A percentile compares a stretch with the other conserved stretches of the same genome.
phyloP scores from a whole-genome alignment of 2,888 invertebrate species.

The Syrphus vitripennis region DNA sequence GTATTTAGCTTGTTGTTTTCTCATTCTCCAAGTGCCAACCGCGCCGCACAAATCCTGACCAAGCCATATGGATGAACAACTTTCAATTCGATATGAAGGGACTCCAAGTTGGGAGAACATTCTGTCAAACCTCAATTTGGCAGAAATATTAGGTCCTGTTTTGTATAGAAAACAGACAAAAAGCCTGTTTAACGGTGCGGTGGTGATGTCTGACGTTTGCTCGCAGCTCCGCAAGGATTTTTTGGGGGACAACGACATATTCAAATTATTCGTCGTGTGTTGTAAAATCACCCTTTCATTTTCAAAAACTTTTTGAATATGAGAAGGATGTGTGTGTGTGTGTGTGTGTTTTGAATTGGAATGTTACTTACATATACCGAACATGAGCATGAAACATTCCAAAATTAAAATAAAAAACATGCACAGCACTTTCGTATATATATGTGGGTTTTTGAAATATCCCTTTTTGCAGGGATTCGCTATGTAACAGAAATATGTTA shows the following conservation, averaged over 20 bases:
- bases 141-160: conserved; percentile 28
- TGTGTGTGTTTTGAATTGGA: conserved; percentile 30
- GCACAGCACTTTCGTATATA: conserved; percentile 16
- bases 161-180: conserved; percentile 28
- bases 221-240: conserved; percentile 31
- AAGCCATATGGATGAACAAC: conserved; percentile 68
- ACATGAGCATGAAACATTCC: conserved; percentile 47
- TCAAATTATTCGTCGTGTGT: conserved; percentile 60
- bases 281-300: conserved; percentile 63
- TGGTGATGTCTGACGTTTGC: not conserved
- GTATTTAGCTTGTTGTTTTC: not conserved
- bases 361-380: conserved; percentile 33
- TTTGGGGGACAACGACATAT: conserved; percentile 52
- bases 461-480: conserved; percentile 46
- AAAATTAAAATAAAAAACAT: conserved; percentile 32
- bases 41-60: conserved; percentile 37
- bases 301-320: conserved; percentile 41
- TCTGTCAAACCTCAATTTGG: conserved; percentile 49
- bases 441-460: conserved; percentile 29
- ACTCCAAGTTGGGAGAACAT: conserved; percentile 15
- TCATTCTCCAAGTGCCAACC: conserved; percentile 1
- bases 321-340: conserved; percentile 28
- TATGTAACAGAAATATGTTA: conserved; percentile 69
- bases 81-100: conserved; percentile 56
- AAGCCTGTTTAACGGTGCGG: conserved; percentile 40